A percentile compares a stretch with the other conserved stretches of the same genome.
phyloP scores from a whole-genome alignment of 2,797 vertebrate species.

The Sebastes steindachneri region DNA sequence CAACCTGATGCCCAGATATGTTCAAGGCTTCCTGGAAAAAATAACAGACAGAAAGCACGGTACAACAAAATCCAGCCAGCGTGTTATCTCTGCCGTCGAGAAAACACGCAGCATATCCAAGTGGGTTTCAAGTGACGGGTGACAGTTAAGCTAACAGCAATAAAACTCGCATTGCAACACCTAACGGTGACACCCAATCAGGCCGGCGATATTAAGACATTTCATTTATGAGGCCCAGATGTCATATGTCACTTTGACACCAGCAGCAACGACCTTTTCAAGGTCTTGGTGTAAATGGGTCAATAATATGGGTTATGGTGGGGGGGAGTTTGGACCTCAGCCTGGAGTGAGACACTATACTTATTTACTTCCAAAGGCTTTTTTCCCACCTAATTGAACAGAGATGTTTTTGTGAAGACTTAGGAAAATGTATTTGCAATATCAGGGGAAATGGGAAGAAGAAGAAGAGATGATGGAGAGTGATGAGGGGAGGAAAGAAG shows the following conservation, averaged over 20 bases:
- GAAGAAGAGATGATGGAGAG: neutral
- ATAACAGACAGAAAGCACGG: neutral
- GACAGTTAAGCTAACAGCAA: constrained; percentile 60
- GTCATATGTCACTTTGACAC: constrained; percentile 38
- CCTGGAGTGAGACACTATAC: neutral
- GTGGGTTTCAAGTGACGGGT: constrained; percentile 48
- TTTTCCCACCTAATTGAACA: neutral
- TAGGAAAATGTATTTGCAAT: neutral
- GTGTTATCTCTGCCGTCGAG: constrained; percentile 33
- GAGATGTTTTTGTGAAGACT: neutral
- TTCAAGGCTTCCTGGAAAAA: constrained; percentile 38
- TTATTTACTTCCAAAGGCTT: neutral
- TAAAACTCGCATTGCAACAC: constrained; percentile 48
- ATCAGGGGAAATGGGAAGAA: neutral
- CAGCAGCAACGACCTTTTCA: neutral
- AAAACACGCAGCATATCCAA: constrained; percentile 4
- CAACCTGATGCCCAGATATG: constrained; percentile 51
- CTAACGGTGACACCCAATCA: constrained; percentile 38
- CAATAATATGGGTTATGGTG: neutral
- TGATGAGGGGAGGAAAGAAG: neutral
- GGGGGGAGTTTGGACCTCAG: neutral
- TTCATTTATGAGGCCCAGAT: constrained; percentile 40
- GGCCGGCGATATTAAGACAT: constrained; percentile 30
- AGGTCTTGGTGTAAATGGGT: constrained; percentile 30
- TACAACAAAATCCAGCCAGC: constrained; percentile 11